A percentile compares a stretch with the other conserved stretches of the same genome.
Evolutionary conservation across 2,888 invertebrate species (phyloP).

Genomic region (Exephanes ischioxanthus): DNA sequence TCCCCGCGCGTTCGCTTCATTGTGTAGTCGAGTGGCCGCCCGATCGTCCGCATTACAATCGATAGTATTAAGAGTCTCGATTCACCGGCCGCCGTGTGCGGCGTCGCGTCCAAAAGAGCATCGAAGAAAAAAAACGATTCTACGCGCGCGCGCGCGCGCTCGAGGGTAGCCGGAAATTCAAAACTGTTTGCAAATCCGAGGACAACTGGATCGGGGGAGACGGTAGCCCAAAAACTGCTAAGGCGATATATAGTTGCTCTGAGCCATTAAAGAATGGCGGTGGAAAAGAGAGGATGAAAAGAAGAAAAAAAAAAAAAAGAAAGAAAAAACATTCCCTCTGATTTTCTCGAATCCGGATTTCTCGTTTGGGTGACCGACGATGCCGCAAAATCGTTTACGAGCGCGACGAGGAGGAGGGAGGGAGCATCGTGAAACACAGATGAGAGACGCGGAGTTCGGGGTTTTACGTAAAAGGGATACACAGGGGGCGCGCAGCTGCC

Average conservation of each 20-base stretch:
- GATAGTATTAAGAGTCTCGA: constrained; percentile 43
- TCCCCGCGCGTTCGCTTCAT: constrained; percentile 65
- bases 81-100: constrained; percentile 71
- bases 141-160: constrained; percentile 48
- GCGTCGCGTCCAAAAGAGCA: constrained; percentile 77
- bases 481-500: constrained; percentile 65
- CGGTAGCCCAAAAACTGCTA: constrained; percentile 55
- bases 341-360: constrained; percentile 61
- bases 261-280: constrained; percentile 1
- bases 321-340: constrained; percentile 30
- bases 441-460: constrained; percentile 9
- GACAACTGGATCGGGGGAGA: constrained; percentile 53
- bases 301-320: constrained; percentile 58
- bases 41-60: constrained; percentile 61
- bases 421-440: constrained; percentile 8
- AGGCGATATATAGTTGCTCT: constrained; percentile 39
- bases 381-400: constrained; percentile 56
- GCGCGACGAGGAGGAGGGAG: not conserved
- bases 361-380: constrained; percentile 35
- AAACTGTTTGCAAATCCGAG: constrained; percentile 79
- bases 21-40: constrained; percentile 66
- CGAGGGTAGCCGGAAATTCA: constrained; percentile 68
- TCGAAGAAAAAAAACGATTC: constrained; percentile 64
- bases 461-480: constrained; percentile 20
- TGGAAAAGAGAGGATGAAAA: constrained; percentile 35